Base-by-base conservation (phyloP, 2,888 invertebrate species). In the Lasioglossum marginatum region DNA sequence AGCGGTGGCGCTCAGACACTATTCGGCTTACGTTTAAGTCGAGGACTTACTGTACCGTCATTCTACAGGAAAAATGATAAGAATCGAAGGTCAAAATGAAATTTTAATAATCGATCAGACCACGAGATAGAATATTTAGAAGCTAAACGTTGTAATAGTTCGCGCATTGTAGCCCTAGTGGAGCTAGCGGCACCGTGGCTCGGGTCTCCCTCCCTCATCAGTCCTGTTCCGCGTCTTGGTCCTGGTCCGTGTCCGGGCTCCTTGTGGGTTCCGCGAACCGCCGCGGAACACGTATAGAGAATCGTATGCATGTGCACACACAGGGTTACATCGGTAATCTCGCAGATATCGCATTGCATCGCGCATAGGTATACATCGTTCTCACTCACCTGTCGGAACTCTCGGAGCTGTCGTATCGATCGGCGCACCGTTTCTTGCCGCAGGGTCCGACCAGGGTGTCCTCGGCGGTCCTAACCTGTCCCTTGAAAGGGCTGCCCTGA, bases 351-450 rank as follows among this genome's bases (percentile, higher is more conserved):
- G 60, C 6, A 0, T 60, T n/a, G 60, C n/a, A n/a, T 12, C 60
- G 60, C 60, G 60, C 60, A n/a, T 27, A 27, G 23, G n/a, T 63
- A 63, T 31, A 16, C 16, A 85, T 85, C 86, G 78, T 27, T 70
- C 86, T 89, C 90, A 75, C 91, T 96, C 95, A 98, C 98, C 98
- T 98, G 97, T 98, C 98, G 96, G 98, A 98, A 94, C 98, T 98
- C 96, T 98, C 98, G 94, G 98, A 98, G 96, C 98, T 98, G 96
- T 98, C 98, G 96, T 98, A 98, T 96, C 98, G 97, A 97, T 98
- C 98, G 95, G 97, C 96, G 96, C 98, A 98, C 96, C 98, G 96
- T 96, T 98, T 98, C 96, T 97, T 97, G 95, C 97, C 96, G 95
- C 97, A 97, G 91, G 95, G 93, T 84, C 94, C 95, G 84, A 92